Evolutionary conservation across 2,113 vertebrate species (phyloP).

Genomic region (Nerophis lumbriciformis): DNA sequence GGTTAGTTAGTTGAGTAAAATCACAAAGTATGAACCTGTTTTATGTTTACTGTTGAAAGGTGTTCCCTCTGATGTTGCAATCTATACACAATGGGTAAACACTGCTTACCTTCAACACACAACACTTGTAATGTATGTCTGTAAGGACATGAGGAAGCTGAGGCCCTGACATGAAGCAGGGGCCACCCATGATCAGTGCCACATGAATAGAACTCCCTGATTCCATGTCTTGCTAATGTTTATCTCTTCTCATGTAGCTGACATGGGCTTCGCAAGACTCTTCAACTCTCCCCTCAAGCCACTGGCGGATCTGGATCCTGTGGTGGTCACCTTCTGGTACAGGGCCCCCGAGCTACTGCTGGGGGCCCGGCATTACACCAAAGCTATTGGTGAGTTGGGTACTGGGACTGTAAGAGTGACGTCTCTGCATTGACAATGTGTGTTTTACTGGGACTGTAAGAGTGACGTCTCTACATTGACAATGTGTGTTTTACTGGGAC

Average conservation of each 20-base stretch:
- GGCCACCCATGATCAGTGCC: neutral
- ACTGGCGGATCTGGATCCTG: conserved; percentile 97
- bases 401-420: too few species aligned
- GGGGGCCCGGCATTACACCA: conserved; percentile 96
- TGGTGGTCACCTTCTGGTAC: conserved; percentile 99
- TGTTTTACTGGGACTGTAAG: too few species aligned
- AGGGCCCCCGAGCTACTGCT: conserved; percentile 93
- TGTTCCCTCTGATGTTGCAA: too few species aligned
- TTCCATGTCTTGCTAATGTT: conserved; percentile 12
- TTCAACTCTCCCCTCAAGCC: conserved; percentile 99
- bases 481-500: too few species aligned
- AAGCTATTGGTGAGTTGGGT: conserved; percentile 89
- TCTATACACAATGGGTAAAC: too few species aligned
- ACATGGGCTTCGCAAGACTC: conserved; percentile 98
- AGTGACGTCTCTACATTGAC: too few species aligned
- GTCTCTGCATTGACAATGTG: too few species aligned
- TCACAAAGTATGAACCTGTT: too few species aligned
- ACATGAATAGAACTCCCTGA: neutral
- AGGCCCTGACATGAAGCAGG: neutral
- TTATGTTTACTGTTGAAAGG: too few species aligned
- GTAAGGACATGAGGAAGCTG: neutral
- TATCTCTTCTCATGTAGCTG: conserved; percentile 70
- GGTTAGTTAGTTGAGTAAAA: too few species aligned
- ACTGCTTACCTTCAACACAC: too few species aligned
- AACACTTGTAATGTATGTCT: too few species aligned